These are phyloP conservation scores for Caenorhabditis afra DNA, from an alignment of 2,888 invertebrate species.

Conservation along the genomic window DNA sequence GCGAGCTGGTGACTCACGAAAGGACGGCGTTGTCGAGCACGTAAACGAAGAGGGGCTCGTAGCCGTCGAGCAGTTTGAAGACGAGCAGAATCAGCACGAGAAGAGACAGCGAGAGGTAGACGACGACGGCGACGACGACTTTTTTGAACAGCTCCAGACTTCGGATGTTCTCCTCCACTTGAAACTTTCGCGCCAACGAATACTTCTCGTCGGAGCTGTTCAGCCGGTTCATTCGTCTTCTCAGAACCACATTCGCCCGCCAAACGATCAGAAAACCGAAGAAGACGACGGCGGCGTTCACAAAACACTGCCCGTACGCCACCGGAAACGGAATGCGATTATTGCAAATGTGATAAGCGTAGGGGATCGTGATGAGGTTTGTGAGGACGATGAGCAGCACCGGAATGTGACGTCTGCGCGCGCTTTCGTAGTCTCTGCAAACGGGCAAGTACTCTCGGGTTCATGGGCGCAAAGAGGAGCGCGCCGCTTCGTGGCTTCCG, in stretches of 20 bases:
- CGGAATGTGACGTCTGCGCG: slow-evolving; percentile 25
- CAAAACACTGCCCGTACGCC: slow-evolving; percentile 30
- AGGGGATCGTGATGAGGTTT: slow-evolving; percentile 36
- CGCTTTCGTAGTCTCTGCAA: slow-evolving; percentile 35
- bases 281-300: slow-evolving; percentile 26
- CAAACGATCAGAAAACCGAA: slow-evolving; percentile 25
- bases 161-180: slow-evolving; percentile 39
- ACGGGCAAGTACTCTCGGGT: too few species aligned
- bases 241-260: slow-evolving; percentile 12
- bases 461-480: not conserved
- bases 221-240: slow-evolving; percentile 9
- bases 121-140: slow-evolving; percentile 5
- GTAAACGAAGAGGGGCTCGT: not conserved
- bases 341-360: slow-evolving; percentile 27
- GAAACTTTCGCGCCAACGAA: slow-evolving; percentile 27
- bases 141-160: slow-evolving; percentile 5
- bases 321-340: slow-evolving; percentile 30
- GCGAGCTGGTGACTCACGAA: slow-evolving; percentile 5
- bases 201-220: slow-evolving; percentile 5
- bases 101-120: slow-evolving; percentile 13
- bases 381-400: slow-evolving; percentile 22
- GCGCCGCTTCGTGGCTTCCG: slow-evolving; percentile 55
- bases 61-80: slow-evolving; percentile 8
- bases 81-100: slow-evolving; percentile 19
- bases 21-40: slow-evolving; percentile 25